Evolutionary conservation across 2,797 vertebrate species (phyloP).

Genomic region (Sebastes goodei): DNA sequence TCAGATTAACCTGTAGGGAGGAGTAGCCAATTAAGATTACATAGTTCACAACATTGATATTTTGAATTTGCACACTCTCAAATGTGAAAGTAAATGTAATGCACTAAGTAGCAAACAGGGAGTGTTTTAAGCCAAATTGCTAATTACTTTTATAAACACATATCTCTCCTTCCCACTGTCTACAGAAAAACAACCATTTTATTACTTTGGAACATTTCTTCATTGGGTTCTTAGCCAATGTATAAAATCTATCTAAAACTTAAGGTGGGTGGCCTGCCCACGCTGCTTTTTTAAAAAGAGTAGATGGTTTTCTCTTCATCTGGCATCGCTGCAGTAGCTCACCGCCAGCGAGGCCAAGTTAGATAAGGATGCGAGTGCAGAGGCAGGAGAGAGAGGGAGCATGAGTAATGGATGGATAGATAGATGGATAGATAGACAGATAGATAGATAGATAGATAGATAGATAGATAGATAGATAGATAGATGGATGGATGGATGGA

Average conservation of each 20-base stretch:
- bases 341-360: constrained; percentile 55
- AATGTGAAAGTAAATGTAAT: not conserved
- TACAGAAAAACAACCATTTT: constrained; percentile 30
- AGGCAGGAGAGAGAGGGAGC: constrained; percentile 53
- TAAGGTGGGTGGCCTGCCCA: constrained; percentile 67
- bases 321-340: constrained; percentile 52
- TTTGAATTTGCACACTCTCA: not conserved
- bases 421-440: too few relatives aligned
- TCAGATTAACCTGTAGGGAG: not conserved
- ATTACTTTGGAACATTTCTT: constrained; percentile 30
- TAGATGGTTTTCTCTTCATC: constrained; percentile 65
- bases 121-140: not conserved
- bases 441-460: too few relatives aligned
- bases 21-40: not conserved
- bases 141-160: not conserved
- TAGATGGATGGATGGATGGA: not conserved
- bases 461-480: not conserved
- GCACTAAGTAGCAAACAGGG: not conserved
- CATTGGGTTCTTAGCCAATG: constrained; percentile 35
- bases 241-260: constrained; percentile 62
- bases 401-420: not conserved
- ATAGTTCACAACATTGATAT: too few relatives aligned
- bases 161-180: not conserved
- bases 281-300: constrained; percentile 55
- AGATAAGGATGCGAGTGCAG: constrained; percentile 65